Conservation (phyloP, 1,140 invertebrate species). For the Drosophila obscura region DNA sequence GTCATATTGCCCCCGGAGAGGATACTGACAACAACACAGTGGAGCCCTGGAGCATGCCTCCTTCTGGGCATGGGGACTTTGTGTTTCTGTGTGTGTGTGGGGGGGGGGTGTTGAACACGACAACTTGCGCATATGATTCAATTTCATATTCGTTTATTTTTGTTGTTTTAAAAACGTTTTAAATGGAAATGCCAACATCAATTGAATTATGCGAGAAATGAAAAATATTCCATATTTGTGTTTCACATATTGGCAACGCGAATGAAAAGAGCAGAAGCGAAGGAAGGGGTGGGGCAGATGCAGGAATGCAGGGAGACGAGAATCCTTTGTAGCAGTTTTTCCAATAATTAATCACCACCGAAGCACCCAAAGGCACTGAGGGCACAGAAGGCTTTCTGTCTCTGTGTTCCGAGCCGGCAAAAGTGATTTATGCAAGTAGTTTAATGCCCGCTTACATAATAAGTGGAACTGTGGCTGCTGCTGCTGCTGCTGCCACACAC, state of each 20-base stretch:
- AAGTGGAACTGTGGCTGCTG: constrained; percentile 51
- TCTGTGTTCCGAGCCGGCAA: constrained; percentile 45
- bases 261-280: constrained; percentile 8
- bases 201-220: constrained; percentile 70
- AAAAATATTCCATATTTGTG: constrained; percentile 51
- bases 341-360: constrained; percentile 72
- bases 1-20: constrained; percentile 76
- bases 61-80: neutral
- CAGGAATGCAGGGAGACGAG: constrained; percentile 20
- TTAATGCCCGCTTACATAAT: constrained; percentile 73
- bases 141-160: constrained; percentile 54
- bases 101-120: neutral
- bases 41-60: constrained; percentile 7
- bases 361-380: constrained; percentile 33
- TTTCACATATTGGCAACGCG: constrained; percentile 11
- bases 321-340: constrained; percentile 55
- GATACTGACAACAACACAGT: constrained; percentile 52
- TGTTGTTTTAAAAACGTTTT: constrained; percentile 23
- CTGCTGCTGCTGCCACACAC: too few relatives aligned
- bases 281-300: constrained; percentile 4
- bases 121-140: constrained; percentile 69
- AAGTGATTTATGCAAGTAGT: constrained; percentile 77
- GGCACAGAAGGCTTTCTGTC: too few relatives aligned
- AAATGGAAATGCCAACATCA: constrained; percentile 71
- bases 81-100: constrained; percentile 3